phyloP scores from a whole-genome alignment of 64 coral and sea anemone genomes.

The Pocillopora verrucosa region DNA sequence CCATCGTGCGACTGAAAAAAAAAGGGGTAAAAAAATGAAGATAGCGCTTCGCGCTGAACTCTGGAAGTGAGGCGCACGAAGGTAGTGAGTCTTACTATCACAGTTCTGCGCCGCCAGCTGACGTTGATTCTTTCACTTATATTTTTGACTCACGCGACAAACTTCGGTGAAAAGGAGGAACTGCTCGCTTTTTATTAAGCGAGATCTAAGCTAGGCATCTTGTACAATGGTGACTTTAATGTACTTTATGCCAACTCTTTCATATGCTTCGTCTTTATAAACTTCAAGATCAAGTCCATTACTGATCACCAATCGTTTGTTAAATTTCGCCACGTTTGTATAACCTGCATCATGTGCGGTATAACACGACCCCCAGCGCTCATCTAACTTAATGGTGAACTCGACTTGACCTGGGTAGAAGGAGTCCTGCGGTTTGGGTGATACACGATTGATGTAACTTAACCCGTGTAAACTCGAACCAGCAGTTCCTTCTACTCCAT shows the following conservation, averaged over 20 bases:
- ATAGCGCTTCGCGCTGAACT: too few species aligned
- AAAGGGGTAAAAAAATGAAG: too few species aligned
- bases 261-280: background rate
- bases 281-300: background rate
- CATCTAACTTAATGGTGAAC: background rate
- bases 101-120: too few species aligned
- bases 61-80: too few species aligned
- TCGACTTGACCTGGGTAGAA: constrained; percentile 5
- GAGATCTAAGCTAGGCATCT: background rate
- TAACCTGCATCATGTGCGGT: background rate
- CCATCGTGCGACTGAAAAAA: too few species aligned
- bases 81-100: too few species aligned
- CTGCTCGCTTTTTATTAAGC: too few species aligned
- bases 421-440: background rate
- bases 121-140: too few species aligned
- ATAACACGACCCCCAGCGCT: constrained; percentile 20
- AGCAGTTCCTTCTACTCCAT: background rate
- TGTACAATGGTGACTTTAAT: background rate
- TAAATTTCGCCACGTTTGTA: background rate
- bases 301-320: background rate
- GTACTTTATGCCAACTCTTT: constrained; percentile 24
- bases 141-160: too few species aligned
- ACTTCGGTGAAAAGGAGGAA: too few species aligned
- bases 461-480: background rate
- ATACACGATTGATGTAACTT: background rate